A percentile compares a stretch with the other conserved stretches of the same genome.
Conservation (phyloP, 2,113 vertebrate genomes). For the Odocoileus virginianus region DNA sequence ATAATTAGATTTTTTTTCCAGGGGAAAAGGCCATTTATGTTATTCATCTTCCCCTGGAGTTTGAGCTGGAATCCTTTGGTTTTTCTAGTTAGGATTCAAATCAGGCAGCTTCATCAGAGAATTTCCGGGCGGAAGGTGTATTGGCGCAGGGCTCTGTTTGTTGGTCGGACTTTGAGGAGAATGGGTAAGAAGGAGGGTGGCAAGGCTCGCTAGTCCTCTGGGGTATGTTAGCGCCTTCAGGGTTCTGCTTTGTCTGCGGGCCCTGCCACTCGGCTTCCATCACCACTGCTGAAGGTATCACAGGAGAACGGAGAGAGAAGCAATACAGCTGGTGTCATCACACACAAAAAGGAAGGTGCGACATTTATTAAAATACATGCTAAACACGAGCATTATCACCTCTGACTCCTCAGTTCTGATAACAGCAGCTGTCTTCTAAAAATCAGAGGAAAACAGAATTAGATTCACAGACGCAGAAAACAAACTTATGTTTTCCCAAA, state of each 20-base stretch:
- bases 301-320: constrained; percentile 2
- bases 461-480: background rate
- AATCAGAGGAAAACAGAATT: background rate
- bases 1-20: constrained; percentile 73
- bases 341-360: background rate
- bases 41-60: constrained; percentile 64
- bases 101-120: constrained; percentile 8
- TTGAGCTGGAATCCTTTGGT: constrained; percentile 58
- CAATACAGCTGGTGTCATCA: background rate
- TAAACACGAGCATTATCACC: background rate
- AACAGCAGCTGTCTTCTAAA: constrained; percentile 19
- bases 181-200: background rate
- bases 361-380: constrained; percentile 44
- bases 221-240: constrained; percentile 8
- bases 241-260: constrained; percentile 1
- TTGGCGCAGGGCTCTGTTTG: background rate
- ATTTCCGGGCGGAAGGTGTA: background rate
- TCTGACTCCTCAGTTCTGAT: background rate
- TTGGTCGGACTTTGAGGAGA: background rate
- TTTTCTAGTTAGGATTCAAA: constrained; percentile 72
- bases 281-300: background rate
- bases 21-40: constrained; percentile 60
- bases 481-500: background rate
- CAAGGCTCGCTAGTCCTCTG: background rate
- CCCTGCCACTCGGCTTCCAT: background rate